A percentile compares a stretch with the other conserved stretches of the same genome.
Evolutionary conservation across 2,797 vertebrate species (phyloP).

Genomic region (Sebastes nivosus): DNA sequence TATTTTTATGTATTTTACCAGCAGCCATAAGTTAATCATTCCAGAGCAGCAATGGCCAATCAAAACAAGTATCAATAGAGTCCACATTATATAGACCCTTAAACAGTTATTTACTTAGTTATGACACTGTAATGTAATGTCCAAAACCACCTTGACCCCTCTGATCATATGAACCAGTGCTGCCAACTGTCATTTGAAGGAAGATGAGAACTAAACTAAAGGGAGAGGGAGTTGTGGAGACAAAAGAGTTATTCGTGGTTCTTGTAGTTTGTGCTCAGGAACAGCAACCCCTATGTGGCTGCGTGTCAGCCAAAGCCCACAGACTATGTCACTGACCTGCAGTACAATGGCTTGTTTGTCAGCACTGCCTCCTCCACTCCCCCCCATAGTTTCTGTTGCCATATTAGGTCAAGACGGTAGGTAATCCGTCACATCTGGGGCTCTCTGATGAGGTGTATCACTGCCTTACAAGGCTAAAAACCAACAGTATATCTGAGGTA

Average conservation of each 20-base stretch:
- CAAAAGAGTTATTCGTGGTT: not conserved
- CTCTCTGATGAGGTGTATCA: not conserved
- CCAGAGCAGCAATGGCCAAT: not conserved
- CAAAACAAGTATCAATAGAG: not conserved
- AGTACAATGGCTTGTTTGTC: constrained; percentile 50
- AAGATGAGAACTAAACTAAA: not conserved
- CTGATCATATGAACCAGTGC: not conserved
- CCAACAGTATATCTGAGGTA: not conserved
- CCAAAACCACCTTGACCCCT: not conserved
- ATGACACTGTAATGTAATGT: not conserved
- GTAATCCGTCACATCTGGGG: not conserved
- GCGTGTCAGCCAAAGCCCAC: constrained; percentile 15
- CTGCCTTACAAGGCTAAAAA: constrained; percentile 10
- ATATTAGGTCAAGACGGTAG: constrained; percentile 22
- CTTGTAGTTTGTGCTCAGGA: not conserved
- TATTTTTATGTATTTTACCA: not conserved
- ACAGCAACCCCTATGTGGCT: not conserved
- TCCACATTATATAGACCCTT: not conserved
- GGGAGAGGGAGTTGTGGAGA: not conserved
- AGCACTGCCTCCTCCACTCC: not conserved
- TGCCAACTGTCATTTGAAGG: not conserved
- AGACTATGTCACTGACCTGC: constrained; percentile 43
- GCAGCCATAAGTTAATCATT: not conserved
- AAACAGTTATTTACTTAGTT: not conserved
- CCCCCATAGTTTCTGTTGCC: constrained; percentile 11